Conservation (phyloP, 2,888 invertebrate species). For the Platynereis dumerilii region DNA sequence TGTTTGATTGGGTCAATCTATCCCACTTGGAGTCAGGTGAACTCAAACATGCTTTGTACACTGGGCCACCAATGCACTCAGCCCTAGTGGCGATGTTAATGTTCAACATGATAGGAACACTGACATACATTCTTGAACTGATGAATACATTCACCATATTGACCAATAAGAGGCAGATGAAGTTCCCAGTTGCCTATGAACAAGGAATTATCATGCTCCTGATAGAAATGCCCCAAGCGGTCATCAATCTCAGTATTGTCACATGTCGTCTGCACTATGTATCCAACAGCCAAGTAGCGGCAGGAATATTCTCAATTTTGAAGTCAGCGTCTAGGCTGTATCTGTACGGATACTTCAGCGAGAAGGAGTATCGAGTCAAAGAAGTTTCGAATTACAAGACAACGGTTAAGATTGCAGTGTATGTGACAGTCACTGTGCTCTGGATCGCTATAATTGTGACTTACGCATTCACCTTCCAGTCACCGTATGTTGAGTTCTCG, state of each 20-base stretch:
- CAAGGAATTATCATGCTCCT: conserved; percentile 25
- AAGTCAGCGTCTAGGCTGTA: conserved; percentile 24
- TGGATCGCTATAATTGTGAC: conserved; percentile 24
- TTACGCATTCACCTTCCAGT: conserved; percentile 26
- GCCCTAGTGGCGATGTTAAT: conserved; percentile 15
- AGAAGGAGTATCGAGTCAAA: conserved; percentile 25
- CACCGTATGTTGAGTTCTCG: conserved; percentile 2
- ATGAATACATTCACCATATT: conserved; percentile 24
- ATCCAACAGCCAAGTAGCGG: conserved; percentile 19
- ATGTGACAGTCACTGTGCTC: conserved; percentile 22
- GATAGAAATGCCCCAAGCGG: conserved; percentile 28
- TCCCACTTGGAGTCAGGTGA: conserved; percentile 16
- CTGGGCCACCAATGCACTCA: conserved; percentile 14
- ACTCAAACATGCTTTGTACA: conserved; percentile 15
- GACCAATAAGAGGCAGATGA: conserved; percentile 25
- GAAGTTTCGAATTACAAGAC: conserved; percentile 19
- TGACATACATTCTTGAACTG: conserved; percentile 22
- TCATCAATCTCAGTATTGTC: conserved; percentile 27
- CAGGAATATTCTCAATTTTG: conserved; percentile 20
- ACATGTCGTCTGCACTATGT: conserved; percentile 24
- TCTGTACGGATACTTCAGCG: conserved; percentile 26
- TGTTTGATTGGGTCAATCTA: conserved; percentile 27
- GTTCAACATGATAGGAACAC: conserved; percentile 25
- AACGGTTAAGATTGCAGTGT: conserved; percentile 28
- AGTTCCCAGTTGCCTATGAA: conserved; percentile 28